Conservation (phyloP, 2,888 invertebrate genomes). For the Tortricodes alternella region DNA sequence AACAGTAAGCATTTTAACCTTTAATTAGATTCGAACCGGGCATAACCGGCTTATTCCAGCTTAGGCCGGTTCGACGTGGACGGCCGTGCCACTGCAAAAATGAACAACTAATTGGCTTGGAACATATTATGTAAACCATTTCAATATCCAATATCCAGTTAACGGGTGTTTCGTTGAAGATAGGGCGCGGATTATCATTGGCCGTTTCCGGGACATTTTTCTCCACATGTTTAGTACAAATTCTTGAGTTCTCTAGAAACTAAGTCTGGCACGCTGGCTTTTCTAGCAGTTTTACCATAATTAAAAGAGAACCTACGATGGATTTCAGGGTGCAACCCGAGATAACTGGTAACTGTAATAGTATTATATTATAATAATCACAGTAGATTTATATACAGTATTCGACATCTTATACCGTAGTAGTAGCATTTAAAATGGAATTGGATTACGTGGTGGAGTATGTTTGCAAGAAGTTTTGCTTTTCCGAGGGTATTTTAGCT, state of each 20-base stretch:
- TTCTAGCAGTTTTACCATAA: no score
- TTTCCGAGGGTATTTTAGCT: no score
- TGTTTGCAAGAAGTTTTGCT: no score
- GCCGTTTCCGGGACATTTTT: constrained; percentile 8
- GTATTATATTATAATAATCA: no score
- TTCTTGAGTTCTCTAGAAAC: neutral
- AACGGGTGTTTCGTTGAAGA: constrained; percentile 63
- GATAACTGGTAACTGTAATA: no score
- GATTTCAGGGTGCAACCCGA: no score
- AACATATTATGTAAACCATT: constrained; percentile 70
- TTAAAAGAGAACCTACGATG: no score
- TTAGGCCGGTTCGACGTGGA: constrained; percentile 67
- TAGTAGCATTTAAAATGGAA: no score
- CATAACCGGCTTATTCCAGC: constrained; percentile 79
- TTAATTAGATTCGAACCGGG: constrained; percentile 80
- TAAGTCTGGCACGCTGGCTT: no score
- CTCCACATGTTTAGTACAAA: constrained; percentile 17
- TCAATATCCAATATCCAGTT: constrained; percentile 73
- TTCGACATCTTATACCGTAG: no score
- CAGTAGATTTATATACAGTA: no score
- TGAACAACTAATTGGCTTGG: constrained; percentile 81
- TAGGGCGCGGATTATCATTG: constrained; percentile 37
- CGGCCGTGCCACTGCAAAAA: constrained; percentile 74
- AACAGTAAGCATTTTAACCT: constrained; percentile 78
- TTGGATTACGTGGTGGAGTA: no score